phyloP scores from a whole-genome alignment of 1,140 invertebrate species.

The Phymastichus coffea region DNA sequence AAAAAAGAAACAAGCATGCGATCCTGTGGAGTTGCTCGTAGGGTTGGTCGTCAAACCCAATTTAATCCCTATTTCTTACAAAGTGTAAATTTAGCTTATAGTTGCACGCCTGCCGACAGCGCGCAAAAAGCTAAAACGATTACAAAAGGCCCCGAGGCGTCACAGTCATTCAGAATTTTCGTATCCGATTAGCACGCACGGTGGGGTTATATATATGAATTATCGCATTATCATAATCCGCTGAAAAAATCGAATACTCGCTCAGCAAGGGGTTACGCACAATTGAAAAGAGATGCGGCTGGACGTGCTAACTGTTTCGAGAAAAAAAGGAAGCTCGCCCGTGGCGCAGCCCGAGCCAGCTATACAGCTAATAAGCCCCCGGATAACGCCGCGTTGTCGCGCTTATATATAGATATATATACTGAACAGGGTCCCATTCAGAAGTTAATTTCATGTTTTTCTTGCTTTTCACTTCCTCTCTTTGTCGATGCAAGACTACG shows the following conservation, averaged over 20 bases:
- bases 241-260: conserved; percentile 12
- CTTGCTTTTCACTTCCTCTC: no score
- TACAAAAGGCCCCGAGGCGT: neutral
- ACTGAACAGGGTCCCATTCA: no score
- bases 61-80: neutral
- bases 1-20: neutral
- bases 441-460: no score
- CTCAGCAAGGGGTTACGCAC: neutral
- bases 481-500: no score
- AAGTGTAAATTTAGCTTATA: conserved; percentile 8
- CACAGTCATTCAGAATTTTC: no score
- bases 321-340: neutral
- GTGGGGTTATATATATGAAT: no score
- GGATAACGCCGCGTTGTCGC: no score
- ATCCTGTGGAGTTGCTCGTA: no score
- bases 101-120: neutral
- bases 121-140: conserved; percentile 21
- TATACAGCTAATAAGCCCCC: conserved; percentile 9
- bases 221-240: conserved; percentile 24
- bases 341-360: no score
- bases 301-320: neutral
- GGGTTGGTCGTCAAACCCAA: neutral
- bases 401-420: no score
- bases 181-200: conserved; percentile 19
- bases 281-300: neutral